A percentile compares a stretch with the other conserved stretches of the same genome.
These are phyloP conservation scores for Columba livia DNA, from an alignment of 2,113 vertebrate species.

Conservation along the genomic window DNA sequence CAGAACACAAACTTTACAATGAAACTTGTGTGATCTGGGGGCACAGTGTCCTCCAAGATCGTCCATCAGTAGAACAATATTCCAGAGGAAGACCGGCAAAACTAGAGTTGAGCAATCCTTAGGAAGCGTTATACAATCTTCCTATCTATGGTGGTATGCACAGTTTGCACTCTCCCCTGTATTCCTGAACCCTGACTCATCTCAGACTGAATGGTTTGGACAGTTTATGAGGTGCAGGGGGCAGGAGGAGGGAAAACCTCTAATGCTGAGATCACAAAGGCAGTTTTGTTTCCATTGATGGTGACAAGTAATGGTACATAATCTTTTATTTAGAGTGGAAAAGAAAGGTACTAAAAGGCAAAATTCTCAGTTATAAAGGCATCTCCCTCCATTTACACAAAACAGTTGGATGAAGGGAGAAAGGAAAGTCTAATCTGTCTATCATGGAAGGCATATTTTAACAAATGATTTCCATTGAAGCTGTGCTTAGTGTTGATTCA, in stretches of 20 bases:
- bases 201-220: neutral
- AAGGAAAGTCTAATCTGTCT: neutral
- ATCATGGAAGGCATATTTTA: neutral
- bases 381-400: neutral
- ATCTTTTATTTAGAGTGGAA: neutral
- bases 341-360: neutral
- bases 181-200: neutral
- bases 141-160: too few relatives aligned
- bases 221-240: neutral
- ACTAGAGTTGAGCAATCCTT: neutral
- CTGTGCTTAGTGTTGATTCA: neutral
- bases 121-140: neutral
- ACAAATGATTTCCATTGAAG: neutral
- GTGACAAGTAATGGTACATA: neutral
- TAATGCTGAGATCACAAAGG: fast-evolving
- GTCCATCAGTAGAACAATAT: neutral
- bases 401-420: neutral
- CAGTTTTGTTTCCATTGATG: neutral
- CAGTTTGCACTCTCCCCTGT: neutral
- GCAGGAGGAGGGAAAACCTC: neutral
- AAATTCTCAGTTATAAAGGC: neutral
- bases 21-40: neutral
- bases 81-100: neutral
- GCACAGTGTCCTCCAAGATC: neutral
- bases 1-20: neutral